These are phyloP conservation scores for Armadillidium nasatum DNA, from an alignment of 1,140 invertebrate genomes.

Conservation along the genomic window DNA sequence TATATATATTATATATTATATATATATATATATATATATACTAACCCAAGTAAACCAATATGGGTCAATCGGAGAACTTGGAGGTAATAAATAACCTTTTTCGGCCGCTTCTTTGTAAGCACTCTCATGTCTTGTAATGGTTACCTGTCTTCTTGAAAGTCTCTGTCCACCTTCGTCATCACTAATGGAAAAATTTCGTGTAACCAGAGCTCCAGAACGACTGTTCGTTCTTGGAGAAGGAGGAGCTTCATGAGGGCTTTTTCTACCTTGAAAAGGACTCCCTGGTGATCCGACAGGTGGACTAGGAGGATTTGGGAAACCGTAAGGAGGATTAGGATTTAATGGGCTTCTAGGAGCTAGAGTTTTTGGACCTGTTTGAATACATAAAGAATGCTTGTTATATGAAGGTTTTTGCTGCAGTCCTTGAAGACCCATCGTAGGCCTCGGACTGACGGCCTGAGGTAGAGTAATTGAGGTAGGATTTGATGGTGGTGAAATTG, in stretches of 20 bases:
- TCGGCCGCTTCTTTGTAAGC: slow-evolving; percentile 35
- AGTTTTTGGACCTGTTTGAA: slow-evolving; percentile 21
- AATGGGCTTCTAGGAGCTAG: slow-evolving; percentile 40
- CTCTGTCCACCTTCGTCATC: slow-evolving; percentile 41
- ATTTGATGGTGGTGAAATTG: slow-evolving; percentile 31
- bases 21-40: slow-evolving; percentile 20
- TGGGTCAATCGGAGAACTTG: slow-evolving; percentile 39
- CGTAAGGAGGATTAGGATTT: slow-evolving; percentile 41
- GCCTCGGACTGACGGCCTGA: slow-evolving; percentile 31
- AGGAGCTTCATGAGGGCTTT: slow-evolving; percentile 24
- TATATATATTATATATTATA: background rate
- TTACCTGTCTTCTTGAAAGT: slow-evolving; percentile 35
- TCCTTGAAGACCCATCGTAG: slow-evolving; percentile 41
- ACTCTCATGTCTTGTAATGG: slow-evolving; percentile 42
- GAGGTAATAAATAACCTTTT: slow-evolving; percentile 28
- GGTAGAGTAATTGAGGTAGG: slow-evolving; percentile 23
- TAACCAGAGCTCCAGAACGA: slow-evolving; percentile 39
- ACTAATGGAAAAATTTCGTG: slow-evolving; percentile 44
- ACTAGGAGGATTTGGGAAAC: slow-evolving; percentile 24
- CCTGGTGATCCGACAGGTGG: slow-evolving; percentile 11
- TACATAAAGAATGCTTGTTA: background rate
- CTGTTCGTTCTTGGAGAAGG: slow-evolving; percentile 38
- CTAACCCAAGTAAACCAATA: slow-evolving; percentile 45
- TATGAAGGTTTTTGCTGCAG: slow-evolving; percentile 25
- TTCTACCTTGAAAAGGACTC: slow-evolving; percentile 24